phyloP scores from a whole-genome alignment of 2,113 vertebrate genomes.

The Xiphias gladius region DNA sequence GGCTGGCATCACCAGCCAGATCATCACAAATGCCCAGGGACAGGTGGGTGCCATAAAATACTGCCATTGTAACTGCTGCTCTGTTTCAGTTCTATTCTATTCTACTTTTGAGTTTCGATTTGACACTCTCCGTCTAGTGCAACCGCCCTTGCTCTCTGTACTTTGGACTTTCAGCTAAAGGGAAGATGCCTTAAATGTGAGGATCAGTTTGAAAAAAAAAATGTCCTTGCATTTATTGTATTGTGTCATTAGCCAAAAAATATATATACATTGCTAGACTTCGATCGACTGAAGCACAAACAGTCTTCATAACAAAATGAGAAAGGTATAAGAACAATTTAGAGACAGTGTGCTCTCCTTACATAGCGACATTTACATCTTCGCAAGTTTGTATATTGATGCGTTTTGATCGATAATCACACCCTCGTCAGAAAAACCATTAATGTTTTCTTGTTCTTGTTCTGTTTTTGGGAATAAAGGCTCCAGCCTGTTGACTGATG shows the following conservation, averaged over 20 bases:
- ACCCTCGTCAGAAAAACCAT: background rate
- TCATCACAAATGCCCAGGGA: constrained; percentile 95
- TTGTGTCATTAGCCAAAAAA: too few species aligned
- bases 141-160: too few species aligned
- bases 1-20: constrained; percentile 92
- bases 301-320: background rate
- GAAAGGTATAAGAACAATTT: too few species aligned
- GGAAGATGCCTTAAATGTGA: too few species aligned
- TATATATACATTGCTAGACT: too few species aligned
- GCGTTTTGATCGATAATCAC: background rate
- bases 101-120: too few species aligned
- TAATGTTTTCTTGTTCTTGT: constrained; percentile 8
- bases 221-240: too few species aligned
- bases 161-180: too few species aligned
- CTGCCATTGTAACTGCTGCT: background rate
- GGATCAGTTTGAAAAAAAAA: too few species aligned
- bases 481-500: too few species aligned
- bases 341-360: background rate
- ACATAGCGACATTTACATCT: background rate
- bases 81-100: background rate
- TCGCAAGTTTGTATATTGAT: background rate
- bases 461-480: background rate
- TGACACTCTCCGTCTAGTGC: too few species aligned
- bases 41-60: constrained; percentile 85
- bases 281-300: too few species aligned